Evolutionary conservation across 2,113 vertebrate genomes (phyloP).

Genomic region (Nibea albiflora): DNA sequence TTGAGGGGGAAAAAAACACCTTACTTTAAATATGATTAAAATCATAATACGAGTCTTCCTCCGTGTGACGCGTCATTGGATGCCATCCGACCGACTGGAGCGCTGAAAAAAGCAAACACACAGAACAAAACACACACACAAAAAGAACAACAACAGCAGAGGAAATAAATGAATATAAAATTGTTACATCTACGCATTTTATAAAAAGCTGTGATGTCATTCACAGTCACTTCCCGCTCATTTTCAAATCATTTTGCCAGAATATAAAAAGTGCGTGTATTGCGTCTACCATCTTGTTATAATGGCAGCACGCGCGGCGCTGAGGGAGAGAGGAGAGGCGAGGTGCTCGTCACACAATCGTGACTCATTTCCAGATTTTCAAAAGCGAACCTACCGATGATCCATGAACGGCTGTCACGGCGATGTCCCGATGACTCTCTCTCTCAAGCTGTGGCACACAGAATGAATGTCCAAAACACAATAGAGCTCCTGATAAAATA

Average conservation of each 20-base stretch:
- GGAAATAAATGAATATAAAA: neutral
- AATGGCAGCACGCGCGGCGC: neutral
- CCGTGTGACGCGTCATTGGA: neutral
- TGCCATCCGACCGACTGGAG: neutral
- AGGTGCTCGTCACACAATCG: neutral
- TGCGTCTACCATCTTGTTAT: neutral
- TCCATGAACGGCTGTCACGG: neutral
- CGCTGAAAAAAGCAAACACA: neutral
- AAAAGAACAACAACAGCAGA: neutral
- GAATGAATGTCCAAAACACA: neutral
- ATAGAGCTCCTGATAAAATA: neutral
- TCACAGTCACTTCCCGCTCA: constrained; percentile 78
- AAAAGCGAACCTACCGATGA: neutral
- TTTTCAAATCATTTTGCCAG: constrained; percentile 70
- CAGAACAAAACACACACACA: neutral
- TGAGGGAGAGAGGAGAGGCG: too few relatives aligned
- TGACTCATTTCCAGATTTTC: neutral
- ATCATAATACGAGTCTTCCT: constrained; percentile 17
- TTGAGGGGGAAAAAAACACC: neutral
- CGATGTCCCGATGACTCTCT: neutral
- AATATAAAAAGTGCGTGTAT: neutral
- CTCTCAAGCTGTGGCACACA: neutral
- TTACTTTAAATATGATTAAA: constrained; percentile 16
- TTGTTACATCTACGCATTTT: neutral
- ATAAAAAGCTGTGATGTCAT: constrained; percentile 47